Evolutionary conservation across 2,113 vertebrate species (phyloP).

Genomic region (Cathartes aura): DNA sequence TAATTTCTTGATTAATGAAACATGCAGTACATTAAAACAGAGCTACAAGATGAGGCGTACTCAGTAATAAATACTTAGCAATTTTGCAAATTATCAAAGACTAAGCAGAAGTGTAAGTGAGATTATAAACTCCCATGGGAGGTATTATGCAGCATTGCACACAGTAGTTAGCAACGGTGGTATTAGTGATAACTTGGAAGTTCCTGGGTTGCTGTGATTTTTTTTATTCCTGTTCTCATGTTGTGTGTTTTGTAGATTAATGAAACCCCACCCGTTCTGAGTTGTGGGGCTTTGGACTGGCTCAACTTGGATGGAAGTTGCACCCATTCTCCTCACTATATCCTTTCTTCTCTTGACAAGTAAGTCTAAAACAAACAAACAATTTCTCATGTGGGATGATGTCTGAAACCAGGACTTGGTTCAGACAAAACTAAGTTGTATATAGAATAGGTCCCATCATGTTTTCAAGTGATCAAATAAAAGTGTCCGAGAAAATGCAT

Average conservation of each 20-base stretch:
- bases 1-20: not conserved
- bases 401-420: not conserved
- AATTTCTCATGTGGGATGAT: not conserved
- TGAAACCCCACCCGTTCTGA: conserved; percentile 60
- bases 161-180: rapidly evolving
- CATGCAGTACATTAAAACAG: not conserved
- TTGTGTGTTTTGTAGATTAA: conserved; percentile 73
- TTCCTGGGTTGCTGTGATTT: not conserved
- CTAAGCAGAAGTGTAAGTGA: not conserved
- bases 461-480: not conserved
- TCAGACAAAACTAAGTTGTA: not conserved
- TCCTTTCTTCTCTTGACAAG: conserved; percentile 65
- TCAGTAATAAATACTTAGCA: not conserved
- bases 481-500: not conserved
- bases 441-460: not conserved
- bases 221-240: not conserved
- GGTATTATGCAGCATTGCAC: not conserved
- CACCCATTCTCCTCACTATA: not conserved
- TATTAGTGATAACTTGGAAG: not conserved
- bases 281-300: conserved; percentile 78
- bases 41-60: not conserved
- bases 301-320: conserved; percentile 74
- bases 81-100: not conserved
- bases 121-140: not conserved
- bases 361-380: conserved; percentile 24